phyloP scores from a whole-genome alignment of 2,113 vertebrate genomes.

The Bagarius yarrelli region DNA sequence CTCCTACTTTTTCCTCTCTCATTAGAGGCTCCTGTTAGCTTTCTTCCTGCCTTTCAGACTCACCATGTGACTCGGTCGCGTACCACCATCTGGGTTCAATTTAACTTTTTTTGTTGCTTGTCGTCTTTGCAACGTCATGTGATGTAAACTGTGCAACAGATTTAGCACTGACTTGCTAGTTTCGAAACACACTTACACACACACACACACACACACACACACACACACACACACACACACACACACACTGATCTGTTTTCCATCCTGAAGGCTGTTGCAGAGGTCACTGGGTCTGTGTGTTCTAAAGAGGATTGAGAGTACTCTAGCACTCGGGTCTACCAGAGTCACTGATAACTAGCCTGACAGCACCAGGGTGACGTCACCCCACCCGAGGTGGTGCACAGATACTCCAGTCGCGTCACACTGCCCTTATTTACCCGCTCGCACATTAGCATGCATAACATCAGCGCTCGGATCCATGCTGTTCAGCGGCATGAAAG shows the following conservation, averaged over 20 bases:
- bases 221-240: slow-evolving; percentile 7
- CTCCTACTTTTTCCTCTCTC: neutral
- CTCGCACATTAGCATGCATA: slow-evolving; percentile 65
- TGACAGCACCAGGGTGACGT: slow-evolving; percentile 37
- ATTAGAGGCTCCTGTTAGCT: slow-evolving; percentile 32
- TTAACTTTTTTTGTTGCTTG: slow-evolving; percentile 9
- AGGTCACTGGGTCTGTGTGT: slow-evolving; percentile 44
- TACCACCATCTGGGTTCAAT: slow-evolving; percentile 27
- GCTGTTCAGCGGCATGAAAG: slow-evolving; percentile 54
- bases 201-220: slow-evolving; percentile 6
- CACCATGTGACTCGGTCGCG: slow-evolving; percentile 25
- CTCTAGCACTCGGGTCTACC: slow-evolving; percentile 15
- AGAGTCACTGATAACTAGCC: neutral
- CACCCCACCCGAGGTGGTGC: slow-evolving; percentile 40
- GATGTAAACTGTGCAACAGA: slow-evolving; percentile 44
- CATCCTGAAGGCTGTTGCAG: slow-evolving; percentile 26
- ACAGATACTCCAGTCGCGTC: slow-evolving; percentile 63
- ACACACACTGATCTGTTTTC: slow-evolving; percentile 44
- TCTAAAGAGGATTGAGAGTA: slow-evolving; percentile 15
- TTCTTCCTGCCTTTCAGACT: slow-evolving; percentile 17
- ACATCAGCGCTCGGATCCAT: slow-evolving; percentile 55
- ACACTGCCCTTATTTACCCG: slow-evolving; percentile 67
- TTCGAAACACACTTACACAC: neutral
- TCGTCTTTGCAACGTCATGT: neutral
- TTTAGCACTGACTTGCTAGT: neutral